Evolutionary conservation across 1,140 invertebrate species (phyloP), one percentile per base, ranked within the genome.

Genomic region (Carposina sasakii): DNA sequence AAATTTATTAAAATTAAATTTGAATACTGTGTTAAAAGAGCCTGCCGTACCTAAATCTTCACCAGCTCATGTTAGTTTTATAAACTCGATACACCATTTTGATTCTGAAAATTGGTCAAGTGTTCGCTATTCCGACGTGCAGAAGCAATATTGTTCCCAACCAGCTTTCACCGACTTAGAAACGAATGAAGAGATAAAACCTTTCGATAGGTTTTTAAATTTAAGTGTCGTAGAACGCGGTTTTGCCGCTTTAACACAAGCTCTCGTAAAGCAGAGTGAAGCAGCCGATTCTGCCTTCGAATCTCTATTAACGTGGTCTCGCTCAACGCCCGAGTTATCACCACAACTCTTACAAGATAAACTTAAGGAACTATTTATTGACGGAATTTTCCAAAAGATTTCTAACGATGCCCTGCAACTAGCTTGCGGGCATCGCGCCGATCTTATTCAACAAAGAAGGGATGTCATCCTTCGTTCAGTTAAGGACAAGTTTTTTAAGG

Each of bases 1-100:
- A 20, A 19, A 5, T 20, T 0, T 10, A 2, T 20, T 31, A 8
- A 30, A 44, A 30, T 33, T 44, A 6, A 4, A 26, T 3, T 33
- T 44, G 1, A 31, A 44, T 22, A 44, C 42, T 2, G 26, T 44
- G 17, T 21, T 44, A 16, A 44, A 44, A 33, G 42, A 44, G 22
- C 42, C 42, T 4, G 2, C 31, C 15, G 31, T 33, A n/a, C 6
- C 31, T 8, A 33, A 33, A n/a, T n/a, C 31, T 6, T 4, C 31
- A 6, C 31, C 31, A n/a, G 31, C 10, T 8, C 10, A 15, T n/a
- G 10, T 33, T 4, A 33, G 15, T n/a, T 10, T n/a, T 4, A 1
- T 44, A 16, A 33, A 28, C 12, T 13, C 12, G 3, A 10, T 33
- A 8, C 31, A 33, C 3, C 31, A 33, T 15, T 33, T 33, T 33